Base-by-base conservation (phyloP, 2,113 vertebrate genomes). In the Platichthys flesus region DNA sequence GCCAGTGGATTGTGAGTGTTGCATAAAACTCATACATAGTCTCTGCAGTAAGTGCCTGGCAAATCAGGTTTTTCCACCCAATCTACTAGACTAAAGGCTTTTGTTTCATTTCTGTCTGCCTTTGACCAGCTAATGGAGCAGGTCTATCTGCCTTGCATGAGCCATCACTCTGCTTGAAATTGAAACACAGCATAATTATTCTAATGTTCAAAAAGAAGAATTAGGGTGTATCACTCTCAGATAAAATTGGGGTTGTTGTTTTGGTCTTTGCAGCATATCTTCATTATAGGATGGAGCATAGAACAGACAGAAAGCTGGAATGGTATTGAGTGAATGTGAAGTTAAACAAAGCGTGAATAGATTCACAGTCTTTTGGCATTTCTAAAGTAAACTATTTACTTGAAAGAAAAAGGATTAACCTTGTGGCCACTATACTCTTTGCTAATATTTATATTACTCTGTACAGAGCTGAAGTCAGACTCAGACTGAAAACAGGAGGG, bases 1-100 rank as follows among this genome's bases (percentile, higher is more conserved):
- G 59, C 90, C 88, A 90, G 91, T 90, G 90, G 92, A 95, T 90
- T 91, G 90, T 85, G 89, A 86, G 87, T 85, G 89, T 86, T 91
- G 85, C 86, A 76, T 69, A 90, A 90, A 93, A 91, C 71, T 86
- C 90, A 86, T 37, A 77, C 79, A 81, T 65, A 86, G 84, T 89
- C 88, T 76, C 67, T 64, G 54, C 47, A 67, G 49, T 90, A 87
- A 92, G 86, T 87, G 87, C 82, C 63, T 67, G 45, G 54, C 67
- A 76, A 59, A 47, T 81, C 78, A 88, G 68, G 64, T 82, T 88
- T 88, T 92, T 52, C 52, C 14, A 55, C 87, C 83, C 80, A 87
- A 82, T 91, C 88, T 81, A 74, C 63, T 37, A 74, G 74, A 81
- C 74, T 70, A 55, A 9, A 58, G 72, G 63, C 74, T 85, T 89